phyloP scores from a whole-genome alignment of 2,888 invertebrate genomes.

The Metopia argyrocephala region DNA sequence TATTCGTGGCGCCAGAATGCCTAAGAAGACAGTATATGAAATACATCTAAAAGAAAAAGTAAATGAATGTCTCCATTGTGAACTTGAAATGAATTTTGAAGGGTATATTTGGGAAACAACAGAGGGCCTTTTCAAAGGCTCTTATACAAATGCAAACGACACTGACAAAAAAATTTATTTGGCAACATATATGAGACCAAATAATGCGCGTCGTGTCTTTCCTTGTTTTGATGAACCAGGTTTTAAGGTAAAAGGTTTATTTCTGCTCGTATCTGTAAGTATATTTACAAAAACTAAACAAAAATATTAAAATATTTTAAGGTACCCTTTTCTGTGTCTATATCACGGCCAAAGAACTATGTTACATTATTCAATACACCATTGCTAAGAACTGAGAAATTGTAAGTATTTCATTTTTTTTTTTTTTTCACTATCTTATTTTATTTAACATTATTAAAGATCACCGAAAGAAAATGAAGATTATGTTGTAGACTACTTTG shows the following conservation, averaged over 20 bases:
- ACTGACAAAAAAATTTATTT: constrained; percentile 80
- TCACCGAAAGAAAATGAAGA: constrained; percentile 68
- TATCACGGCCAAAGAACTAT: constrained; percentile 81
- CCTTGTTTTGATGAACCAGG: constrained; percentile 90
- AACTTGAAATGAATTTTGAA: constrained; percentile 83
- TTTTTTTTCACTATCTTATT: too few relatives aligned
- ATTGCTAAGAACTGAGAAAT: constrained; percentile 80
- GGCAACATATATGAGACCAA: constrained; percentile 85
- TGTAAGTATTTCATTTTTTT: constrained; percentile 80
- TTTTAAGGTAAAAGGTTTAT: constrained; percentile 84
- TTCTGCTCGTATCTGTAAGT: background rate
- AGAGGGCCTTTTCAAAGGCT: constrained; percentile 85
- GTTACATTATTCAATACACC: constrained; percentile 84
- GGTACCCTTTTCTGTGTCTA: constrained; percentile 84
- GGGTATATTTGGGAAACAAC: constrained; percentile 83
- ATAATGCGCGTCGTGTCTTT: constrained; percentile 87
- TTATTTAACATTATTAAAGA: constrained; percentile 1
- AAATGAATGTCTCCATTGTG: constrained; percentile 81
- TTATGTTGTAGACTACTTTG: constrained; percentile 85
- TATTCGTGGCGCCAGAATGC: constrained; percentile 79
- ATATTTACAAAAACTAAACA: background rate
- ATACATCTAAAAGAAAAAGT: constrained; percentile 82
- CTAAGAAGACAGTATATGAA: constrained; percentile 82
- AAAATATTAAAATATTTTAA: constrained; percentile 75
- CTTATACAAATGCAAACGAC: constrained; percentile 79